Percentiles rank a stretch among this genome's conserved stretches.
Conservation (phyloP, 2,113 vertebrate genomes). For the Peromyscus polionotus region DNA sequence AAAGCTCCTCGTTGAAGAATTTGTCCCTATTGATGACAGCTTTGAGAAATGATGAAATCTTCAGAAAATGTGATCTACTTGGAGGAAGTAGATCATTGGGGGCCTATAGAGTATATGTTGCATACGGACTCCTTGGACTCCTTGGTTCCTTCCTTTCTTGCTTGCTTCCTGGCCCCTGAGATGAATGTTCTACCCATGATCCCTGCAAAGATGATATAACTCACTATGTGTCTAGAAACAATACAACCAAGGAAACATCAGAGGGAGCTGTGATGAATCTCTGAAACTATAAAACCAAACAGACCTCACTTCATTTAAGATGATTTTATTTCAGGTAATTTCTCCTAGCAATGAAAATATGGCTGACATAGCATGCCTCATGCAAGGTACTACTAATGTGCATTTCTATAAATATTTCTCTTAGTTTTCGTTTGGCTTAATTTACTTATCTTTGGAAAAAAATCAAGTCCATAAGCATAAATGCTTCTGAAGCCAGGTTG, state of each 20-base stretch:
- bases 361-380: too few relatives aligned
- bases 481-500: neutral
- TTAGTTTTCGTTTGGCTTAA: neutral
- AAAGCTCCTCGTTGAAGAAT: neutral
- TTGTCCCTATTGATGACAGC: neutral
- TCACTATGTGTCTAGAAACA: neutral
- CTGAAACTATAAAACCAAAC: neutral
- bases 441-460: neutral
- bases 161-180: neutral
- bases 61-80: too few relatives aligned
- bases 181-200: neutral
- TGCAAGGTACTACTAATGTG: neutral
- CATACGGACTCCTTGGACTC: accelerated
- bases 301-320: neutral
- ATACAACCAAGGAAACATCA: neutral
- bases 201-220: too few relatives aligned
- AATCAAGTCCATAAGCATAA: neutral
- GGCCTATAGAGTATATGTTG: neutral
- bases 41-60: neutral
- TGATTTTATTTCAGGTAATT: neutral
- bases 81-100: neutral
- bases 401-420: neutral
- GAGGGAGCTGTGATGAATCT: neutral
- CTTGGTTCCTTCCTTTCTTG: neutral
- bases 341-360: neutral